Evolutionary conservation across 2,888 invertebrate genomes (phyloP), one percentile per base, ranked within the genome.

Genomic region (Sicus ferrugineus): DNA sequence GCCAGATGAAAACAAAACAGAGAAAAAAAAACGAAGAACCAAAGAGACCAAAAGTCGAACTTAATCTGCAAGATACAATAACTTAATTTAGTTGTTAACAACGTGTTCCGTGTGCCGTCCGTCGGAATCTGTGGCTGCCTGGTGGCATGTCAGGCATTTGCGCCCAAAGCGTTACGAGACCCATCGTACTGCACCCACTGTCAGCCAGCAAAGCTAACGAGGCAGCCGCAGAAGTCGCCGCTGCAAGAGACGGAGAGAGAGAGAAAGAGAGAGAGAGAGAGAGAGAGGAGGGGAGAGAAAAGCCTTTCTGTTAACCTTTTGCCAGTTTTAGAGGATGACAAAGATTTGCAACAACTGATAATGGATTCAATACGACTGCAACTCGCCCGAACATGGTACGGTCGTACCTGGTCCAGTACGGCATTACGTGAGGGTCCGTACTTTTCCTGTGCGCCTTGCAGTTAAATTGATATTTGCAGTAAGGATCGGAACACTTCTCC

Each of bases 141-240:
- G 82, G 83, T 79, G 81, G 82, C 75, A 80, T 80, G 75, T 79
- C 78, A 79, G 74, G 72, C 73, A 77, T 77, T 66, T 72, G 69
- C n/a, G 42, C 42, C 16, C 14, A n/a, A n/a, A 30, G 52, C 70
- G 69, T 68, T 72, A 74, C 73, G 74, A 75, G 72, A 73, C 75
- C 72, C 72, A 66, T 70, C 67, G 46, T 48, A 63, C 67, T 54
- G 71, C 71, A 34, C 52, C 66, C 48, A 66, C 61, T 31, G 50
- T 21, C n/a, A 42, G 19, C 28, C 42, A 34, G 34, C 14, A 9
- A 16, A n/a, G 48, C 62, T 26, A 62, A 62, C 46, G 62, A 62
- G 34, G 42, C 42, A 42, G 42, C 42, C 16, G 30, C 6, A 56
- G 30, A 59, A 19, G 21, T 21, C n/a, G n/a, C n/a, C n/a, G n/a